Percentiles rank a stretch among this genome's conserved stretches.
Conservation (phyloP, 2,888 invertebrate species). For the Branchinecta sandiegonensis region DNA sequence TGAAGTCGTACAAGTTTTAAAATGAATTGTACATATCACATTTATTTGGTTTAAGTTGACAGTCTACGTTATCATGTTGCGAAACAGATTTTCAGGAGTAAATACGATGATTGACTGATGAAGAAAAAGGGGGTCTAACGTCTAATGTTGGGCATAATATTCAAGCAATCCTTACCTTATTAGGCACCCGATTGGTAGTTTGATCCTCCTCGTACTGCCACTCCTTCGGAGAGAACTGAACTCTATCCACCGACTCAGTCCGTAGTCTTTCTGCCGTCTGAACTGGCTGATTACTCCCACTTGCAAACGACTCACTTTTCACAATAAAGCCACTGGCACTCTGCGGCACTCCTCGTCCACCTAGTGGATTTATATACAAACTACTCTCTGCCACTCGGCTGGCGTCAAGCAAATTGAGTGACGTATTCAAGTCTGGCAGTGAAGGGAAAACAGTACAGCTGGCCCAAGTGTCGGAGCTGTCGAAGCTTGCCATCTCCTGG, state of each 20-base stretch:
- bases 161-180: not conserved
- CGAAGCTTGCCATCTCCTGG: conserved; percentile 39
- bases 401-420: conserved; percentile 43
- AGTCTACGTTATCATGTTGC: too few species aligned
- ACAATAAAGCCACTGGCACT: conserved; percentile 16
- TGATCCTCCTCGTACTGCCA: not conserved
- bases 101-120: too few species aligned
- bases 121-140: too few species aligned
- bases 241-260: not conserved
- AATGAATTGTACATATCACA: too few species aligned
- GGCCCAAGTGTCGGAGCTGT: conserved; percentile 85
- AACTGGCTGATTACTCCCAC: not conserved
- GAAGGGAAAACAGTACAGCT: conserved; percentile 92
- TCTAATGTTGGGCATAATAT: too few species aligned
- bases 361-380: conserved; percentile 70
- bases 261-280: not conserved
- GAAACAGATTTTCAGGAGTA: too few species aligned
- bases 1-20: too few species aligned
- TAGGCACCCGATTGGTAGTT: conserved; percentile 6
- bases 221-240: not conserved
- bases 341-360: conserved; percentile 19
- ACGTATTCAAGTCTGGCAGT: conserved; percentile 43
- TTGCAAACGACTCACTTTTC: not conserved
- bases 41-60: too few species aligned
- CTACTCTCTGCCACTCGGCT: conserved; percentile 43